These are phyloP conservation scores for Tachina grossa DNA, from an alignment of 2,888 invertebrate genomes.

Conservation along the genomic window DNA sequence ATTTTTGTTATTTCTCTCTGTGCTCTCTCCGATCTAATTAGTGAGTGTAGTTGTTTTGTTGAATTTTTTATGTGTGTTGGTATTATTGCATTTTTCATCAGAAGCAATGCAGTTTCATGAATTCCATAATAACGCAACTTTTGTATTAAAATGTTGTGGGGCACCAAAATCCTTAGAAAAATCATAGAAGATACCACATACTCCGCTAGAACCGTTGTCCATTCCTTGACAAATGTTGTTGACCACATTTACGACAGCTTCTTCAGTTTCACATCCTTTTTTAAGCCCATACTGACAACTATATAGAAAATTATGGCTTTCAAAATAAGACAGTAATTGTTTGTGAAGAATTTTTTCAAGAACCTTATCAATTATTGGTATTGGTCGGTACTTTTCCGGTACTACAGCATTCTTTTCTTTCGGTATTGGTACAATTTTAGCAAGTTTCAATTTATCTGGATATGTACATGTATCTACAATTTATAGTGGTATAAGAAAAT, in stretches of 20 bases:
- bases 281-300: background rate
- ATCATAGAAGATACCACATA: background rate
- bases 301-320: slow-evolving; percentile 10
- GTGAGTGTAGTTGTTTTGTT: too few species aligned
- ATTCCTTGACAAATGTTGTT: background rate
- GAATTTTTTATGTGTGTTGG: too few species aligned
- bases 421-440: too few species aligned
- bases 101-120: too few species aligned
- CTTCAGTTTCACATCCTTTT: background rate
- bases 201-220: background rate
- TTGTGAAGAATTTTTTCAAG: background rate
- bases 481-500: too few species aligned
- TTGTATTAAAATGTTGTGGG: too few species aligned
- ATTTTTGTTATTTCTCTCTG: too few species aligned
- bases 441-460: background rate
- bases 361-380: background rate
- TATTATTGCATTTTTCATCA: too few species aligned
- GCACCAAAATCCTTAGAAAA: background rate
- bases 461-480: background rate
- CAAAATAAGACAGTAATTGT: background rate
- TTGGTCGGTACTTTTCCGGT: background rate
- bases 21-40: too few species aligned
- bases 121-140: too few species aligned
- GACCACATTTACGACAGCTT: background rate
- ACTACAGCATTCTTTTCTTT: background rate